Percentiles rank a stretch among this genome's conserved stretches.
These are phyloP conservation scores for Synergus gifuensis DNA, from an alignment of 2,888 invertebrate genomes.

Conservation along the genomic window DNA sequence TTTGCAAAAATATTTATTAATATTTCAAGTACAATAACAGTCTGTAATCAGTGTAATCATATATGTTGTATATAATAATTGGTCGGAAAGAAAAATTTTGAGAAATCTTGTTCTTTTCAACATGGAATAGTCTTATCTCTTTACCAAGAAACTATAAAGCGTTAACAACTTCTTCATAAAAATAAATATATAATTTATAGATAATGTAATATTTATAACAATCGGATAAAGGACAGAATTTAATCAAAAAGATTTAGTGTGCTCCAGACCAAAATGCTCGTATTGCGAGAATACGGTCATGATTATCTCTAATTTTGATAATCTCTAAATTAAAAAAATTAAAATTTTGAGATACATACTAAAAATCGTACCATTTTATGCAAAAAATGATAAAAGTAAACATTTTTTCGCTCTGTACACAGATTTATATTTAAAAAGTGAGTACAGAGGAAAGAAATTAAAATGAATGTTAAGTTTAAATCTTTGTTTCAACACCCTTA, in stretches of 20 bases:
- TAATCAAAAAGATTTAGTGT: background rate
- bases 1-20: no score
- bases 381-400: no score
- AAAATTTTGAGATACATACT: no score
- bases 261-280: background rate
- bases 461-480: background rate
- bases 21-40: background rate
- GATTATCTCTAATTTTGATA: background rate
- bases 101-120: background rate
- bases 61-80: background rate
- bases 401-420: no score
- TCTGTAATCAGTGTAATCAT: background rate
- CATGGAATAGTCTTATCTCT: conserved; percentile 79
- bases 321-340: no score
- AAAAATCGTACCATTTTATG: no score
- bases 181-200: conserved; percentile 33
- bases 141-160: conserved; percentile 57
- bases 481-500: background rate
- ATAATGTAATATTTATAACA: conserved; percentile 11
- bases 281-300: background rate
- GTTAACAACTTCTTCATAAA: conserved; percentile 11
- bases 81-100: background rate
- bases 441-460: no score
- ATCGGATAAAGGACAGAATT: background rate
- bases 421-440: no score